Conservation (phyloP, 2,113 vertebrate genomes). For the Chlamydotis undulata region DNA sequence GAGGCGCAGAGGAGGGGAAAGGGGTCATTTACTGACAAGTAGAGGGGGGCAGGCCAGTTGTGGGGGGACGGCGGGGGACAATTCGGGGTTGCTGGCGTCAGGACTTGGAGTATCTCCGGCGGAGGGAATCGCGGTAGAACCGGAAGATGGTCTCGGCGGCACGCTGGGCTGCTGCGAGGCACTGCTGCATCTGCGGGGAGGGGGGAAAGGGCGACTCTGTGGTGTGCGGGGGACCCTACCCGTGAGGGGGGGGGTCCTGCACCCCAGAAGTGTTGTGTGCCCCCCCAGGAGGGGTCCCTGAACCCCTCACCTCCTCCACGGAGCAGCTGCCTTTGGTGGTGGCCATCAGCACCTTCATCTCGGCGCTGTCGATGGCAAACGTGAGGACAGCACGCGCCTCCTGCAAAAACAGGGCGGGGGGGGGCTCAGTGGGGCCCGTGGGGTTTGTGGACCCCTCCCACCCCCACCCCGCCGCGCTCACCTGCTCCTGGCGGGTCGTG, state of each 20-base stretch:
- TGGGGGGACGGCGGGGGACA: no score
- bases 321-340: constrained; percentile 87
- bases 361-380: constrained; percentile 84
- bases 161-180: constrained; percentile 82
- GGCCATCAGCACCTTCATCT: constrained; percentile 81
- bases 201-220: no score
- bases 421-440: not conserved
- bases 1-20: not conserved
- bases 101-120: constrained; percentile 85
- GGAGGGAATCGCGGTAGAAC: constrained; percentile 88
- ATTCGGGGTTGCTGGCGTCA: not conserved
- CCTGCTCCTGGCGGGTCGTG: constrained; percentile 85
- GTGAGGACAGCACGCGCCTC: constrained; percentile 87
- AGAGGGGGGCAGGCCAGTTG: not conserved
- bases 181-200: constrained; percentile 85
- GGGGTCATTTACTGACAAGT: not conserved
- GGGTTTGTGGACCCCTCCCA: no score
- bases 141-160: constrained; percentile 84
- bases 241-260: no score
- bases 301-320: constrained; percentile 83
- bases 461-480: not conserved
- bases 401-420: constrained; percentile 30
- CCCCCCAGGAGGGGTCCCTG: not conserved
- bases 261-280: no score
- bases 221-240: no score